phyloP scores from a whole-genome alignment of 2,888 invertebrate species.

The Phytoseiulus persimilis region DNA sequence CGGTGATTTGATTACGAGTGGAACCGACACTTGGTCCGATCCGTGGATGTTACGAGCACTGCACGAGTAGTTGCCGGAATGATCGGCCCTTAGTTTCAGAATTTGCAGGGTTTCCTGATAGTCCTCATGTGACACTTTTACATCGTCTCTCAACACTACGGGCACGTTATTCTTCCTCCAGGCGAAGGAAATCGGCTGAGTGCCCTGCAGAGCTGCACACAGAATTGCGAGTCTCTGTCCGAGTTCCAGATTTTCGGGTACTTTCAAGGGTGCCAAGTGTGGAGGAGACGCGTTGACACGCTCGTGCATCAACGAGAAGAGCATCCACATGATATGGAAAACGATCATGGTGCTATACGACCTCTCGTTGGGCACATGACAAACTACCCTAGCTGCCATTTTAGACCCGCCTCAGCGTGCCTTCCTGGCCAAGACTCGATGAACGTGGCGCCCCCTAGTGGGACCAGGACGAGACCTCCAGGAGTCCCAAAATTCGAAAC shows the following conservation, averaged over 20 bases:
- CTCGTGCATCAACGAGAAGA: not conserved
- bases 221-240: not conserved
- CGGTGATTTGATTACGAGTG: not conserved
- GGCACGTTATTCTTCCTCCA: not conserved
- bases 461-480: not conserved
- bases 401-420: not conserved
- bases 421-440: not conserved
- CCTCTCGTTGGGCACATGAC: not conserved
- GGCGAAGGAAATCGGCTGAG: conserved; percentile 8
- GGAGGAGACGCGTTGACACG: not conserved
- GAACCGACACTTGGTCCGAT: conserved; percentile 1
- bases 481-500: not conserved
- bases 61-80: conserved; percentile 9
- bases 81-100: not conserved
- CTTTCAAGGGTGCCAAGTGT: conserved; percentile 16
- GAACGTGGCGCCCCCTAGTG: conserved; percentile 15
- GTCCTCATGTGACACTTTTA: not conserved
- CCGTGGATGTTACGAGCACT: not conserved
- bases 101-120: conserved; percentile 16
- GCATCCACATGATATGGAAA: not conserved
- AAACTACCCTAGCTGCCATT: not conserved
- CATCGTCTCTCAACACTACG: not conserved
- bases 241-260: not conserved
- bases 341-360: not conserved
- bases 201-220: not conserved